phyloP scores from a whole-genome alignment of 2,797 vertebrate genomes.

The Alosa sapidissima region DNA sequence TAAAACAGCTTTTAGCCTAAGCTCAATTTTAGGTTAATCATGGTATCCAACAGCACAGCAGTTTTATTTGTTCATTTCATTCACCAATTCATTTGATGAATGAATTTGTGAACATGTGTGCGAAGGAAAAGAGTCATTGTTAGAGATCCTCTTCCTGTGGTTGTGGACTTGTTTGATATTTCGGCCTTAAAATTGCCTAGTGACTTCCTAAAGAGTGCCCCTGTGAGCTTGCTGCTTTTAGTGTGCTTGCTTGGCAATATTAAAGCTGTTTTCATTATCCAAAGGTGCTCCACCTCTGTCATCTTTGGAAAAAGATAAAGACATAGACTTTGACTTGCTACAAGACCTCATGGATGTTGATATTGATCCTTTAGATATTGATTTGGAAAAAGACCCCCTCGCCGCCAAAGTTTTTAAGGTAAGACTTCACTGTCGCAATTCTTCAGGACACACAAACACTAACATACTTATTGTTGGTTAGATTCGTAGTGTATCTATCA shows the following conservation, averaged over 20 bases:
- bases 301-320: constrained; percentile 99
- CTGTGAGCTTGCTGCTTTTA: constrained; percentile 58
- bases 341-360: constrained; percentile 99
- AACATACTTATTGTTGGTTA: neutral
- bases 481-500: neutral
- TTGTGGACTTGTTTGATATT: constrained; percentile 31
- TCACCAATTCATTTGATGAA: too few species aligned
- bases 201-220: constrained; percentile 50
- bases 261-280: constrained; percentile 81
- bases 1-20: neutral
- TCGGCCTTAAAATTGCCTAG: constrained; percentile 61
- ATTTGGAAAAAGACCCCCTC: constrained; percentile 99
- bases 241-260: constrained; percentile 67
- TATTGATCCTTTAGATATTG: constrained; percentile 99
- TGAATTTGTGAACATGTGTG: neutral
- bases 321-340: constrained; percentile 98
- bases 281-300: constrained; percentile 95
- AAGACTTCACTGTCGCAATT: constrained; percentile 53
- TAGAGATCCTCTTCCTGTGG: constrained; percentile 36
- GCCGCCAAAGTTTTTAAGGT: constrained; percentile 99
- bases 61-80: too few species aligned
- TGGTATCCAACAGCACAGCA: neutral
- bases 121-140: constrained; percentile 34
- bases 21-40: neutral
- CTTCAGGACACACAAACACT: neutral